A percentile compares a stretch with the other conserved stretches of the same genome.
phyloP scores from a whole-genome alignment of 1,140 invertebrate species.

The Trichonephila clavipes region DNA sequence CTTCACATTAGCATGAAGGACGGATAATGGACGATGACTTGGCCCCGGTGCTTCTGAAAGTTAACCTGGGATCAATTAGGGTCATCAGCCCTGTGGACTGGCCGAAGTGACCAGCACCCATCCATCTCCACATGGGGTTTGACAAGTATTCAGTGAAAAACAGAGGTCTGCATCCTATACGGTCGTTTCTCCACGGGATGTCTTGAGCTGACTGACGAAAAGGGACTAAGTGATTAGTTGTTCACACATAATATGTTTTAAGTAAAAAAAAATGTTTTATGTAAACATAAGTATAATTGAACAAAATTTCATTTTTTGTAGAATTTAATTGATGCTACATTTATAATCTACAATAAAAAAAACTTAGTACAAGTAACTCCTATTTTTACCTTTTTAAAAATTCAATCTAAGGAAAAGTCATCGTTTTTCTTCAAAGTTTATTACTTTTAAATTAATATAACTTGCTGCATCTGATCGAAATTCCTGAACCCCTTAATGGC shows the following conservation, averaged over 20 bases:
- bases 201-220: constrained; percentile 77
- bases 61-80: neutral
- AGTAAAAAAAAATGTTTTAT: too few species aligned
- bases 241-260: neutral
- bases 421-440: too few species aligned
- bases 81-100: neutral
- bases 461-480: too few species aligned
- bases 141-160: constrained; percentile 46
- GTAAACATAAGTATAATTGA: too few species aligned
- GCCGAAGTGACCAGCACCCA: neutral
- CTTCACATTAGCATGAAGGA: constrained; percentile 32
- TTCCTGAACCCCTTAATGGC: too few species aligned
- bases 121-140: neutral
- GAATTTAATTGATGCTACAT: too few species aligned
- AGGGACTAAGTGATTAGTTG: constrained; percentile 64
- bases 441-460: too few species aligned
- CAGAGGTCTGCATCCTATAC: constrained; percentile 75
- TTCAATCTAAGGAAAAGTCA: too few species aligned
- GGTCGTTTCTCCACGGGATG: constrained; percentile 75
- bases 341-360: too few species aligned
- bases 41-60: neutral
- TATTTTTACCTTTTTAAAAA: too few species aligned
- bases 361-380: too few species aligned
- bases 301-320: too few species aligned
- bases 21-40: constrained; percentile 58